Conservation (phyloP, 2,797 vertebrate genomes). For the Harpia harpyja region DNA sequence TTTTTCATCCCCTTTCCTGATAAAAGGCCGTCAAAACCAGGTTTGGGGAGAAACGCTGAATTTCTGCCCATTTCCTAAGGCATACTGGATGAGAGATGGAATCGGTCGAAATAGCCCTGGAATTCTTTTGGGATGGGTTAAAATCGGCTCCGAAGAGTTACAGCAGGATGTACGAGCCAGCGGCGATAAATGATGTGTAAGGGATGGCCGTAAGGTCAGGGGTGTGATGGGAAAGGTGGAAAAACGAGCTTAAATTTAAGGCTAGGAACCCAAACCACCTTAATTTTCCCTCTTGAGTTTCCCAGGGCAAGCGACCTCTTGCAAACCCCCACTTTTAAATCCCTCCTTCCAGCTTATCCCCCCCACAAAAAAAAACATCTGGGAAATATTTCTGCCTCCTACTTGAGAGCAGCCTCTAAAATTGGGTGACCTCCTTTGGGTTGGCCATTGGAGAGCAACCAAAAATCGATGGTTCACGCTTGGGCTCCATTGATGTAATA, state of each 20-base stretch:
- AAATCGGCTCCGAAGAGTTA: background rate
- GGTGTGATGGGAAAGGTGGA: background rate
- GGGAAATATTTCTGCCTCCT: background rate
- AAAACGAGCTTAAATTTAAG: background rate
- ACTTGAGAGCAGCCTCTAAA: background rate
- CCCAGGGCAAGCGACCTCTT: background rate
- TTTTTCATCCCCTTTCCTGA: background rate
- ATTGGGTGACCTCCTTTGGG: background rate
- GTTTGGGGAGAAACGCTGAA: rapidly evolving
- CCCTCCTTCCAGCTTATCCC: background rate
- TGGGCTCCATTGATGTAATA: background rate
- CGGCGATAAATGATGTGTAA: background rate
- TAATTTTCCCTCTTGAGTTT: background rate
- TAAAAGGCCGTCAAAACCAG: rapidly evolving
- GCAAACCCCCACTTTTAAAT: background rate
- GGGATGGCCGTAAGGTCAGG: background rate
- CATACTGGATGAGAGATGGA: rapidly evolving
- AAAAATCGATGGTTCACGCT: background rate
- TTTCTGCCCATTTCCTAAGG: background rate
- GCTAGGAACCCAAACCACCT: background rate
- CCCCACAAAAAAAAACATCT: rapidly evolving
- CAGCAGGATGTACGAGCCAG: rapidly evolving
- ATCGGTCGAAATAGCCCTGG: background rate
- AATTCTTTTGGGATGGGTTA: background rate
- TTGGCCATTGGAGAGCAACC: rapidly evolving